phyloP scores from a whole-genome alignment of 2,888 invertebrate species.

The Monoplex corrugatus region DNA sequence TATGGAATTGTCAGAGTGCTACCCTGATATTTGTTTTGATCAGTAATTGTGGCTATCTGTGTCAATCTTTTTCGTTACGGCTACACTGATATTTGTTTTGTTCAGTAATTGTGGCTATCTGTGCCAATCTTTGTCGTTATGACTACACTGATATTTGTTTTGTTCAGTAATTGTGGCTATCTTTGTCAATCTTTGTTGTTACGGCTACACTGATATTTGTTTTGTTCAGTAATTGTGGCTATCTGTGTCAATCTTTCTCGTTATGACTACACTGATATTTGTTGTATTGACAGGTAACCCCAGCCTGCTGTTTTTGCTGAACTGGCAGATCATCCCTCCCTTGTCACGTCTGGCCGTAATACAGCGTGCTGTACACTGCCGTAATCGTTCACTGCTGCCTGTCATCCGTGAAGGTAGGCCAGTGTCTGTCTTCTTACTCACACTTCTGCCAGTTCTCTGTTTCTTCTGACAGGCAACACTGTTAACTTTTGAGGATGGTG shows the following conservation, averaged over 20 bases:
- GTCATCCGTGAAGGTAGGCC: conserved; percentile 36
- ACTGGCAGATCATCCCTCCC: conserved; percentile 39
- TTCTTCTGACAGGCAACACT: no score
- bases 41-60: no score
- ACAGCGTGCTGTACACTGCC: neutral
- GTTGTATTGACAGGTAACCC: conserved; percentile 13
- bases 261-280: no score
- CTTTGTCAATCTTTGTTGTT: neutral
- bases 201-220: neutral
- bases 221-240: neutral
- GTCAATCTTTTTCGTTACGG: no score
- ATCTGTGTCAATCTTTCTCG: neutral
- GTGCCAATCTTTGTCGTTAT: no score
- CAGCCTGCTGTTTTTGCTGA: conserved; percentile 28
- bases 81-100: neutral
- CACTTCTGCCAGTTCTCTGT: no score
- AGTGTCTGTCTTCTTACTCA: neutral
- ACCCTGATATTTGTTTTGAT: neutral
- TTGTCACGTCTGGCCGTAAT: conserved; percentile 18
- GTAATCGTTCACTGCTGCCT: neutral
- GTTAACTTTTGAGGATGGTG: no score
- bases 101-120: no score
- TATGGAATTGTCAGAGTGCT: no score
- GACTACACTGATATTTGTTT: neutral
- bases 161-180: neutral